These are phyloP conservation scores for Beroe ovata DNA, from an alignment of 37 sponge, comb jelly and placozoan species.

Conservation along the genomic window DNA sequence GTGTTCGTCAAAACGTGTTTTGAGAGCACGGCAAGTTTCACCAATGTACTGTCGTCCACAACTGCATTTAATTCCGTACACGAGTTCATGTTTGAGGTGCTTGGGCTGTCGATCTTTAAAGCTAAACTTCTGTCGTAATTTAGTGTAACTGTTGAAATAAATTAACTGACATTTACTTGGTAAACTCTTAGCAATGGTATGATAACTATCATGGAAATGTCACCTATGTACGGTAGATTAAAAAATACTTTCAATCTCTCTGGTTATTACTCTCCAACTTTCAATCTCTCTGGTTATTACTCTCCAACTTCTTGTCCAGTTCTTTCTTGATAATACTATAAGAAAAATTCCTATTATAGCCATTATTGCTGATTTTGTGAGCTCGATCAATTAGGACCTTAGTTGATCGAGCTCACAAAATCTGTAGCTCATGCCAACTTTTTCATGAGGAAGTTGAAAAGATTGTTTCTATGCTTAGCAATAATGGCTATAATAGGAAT, in stretches of 20 bases:
- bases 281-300: background rate
- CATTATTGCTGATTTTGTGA: background rate
- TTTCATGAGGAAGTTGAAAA: background rate
- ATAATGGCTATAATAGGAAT: background rate
- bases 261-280: too few relatives aligned
- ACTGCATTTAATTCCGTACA: background rate
- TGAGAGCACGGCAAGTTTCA: background rate
- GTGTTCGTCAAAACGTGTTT: background rate
- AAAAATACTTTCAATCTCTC: background rate
- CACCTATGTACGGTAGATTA: background rate
- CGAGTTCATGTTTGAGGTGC: background rate
- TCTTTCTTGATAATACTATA: background rate
- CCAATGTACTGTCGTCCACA: background rate
- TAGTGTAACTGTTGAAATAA: background rate
- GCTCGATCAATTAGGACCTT: too few relatives aligned
- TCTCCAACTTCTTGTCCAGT: background rate
- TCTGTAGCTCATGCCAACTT: background rate
- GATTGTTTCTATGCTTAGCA: background rate
- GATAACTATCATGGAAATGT: background rate
- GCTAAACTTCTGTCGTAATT: background rate
- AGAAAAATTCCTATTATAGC: background rate
- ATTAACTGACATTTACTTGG: background rate
- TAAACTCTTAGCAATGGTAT: background rate
- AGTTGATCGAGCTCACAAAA: too few relatives aligned
- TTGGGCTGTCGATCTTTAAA: background rate